These are phyloP conservation scores for Phymastichus coffea DNA, from an alignment of 1,140 invertebrate genomes.

Conservation along the genomic window DNA sequence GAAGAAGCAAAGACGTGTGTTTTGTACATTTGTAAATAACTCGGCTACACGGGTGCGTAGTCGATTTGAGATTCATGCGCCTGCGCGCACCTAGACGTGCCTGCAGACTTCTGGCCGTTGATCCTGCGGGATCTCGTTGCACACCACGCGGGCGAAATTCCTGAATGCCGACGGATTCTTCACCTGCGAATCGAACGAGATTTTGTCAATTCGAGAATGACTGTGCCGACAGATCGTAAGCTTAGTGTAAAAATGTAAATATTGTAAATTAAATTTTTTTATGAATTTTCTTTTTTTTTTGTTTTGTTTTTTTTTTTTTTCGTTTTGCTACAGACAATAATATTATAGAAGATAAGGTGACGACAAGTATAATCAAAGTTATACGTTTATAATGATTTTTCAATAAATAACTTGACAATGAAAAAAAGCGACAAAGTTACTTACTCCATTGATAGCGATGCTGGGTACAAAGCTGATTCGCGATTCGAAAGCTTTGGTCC, in stretches of 20 bases:
- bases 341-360: too few relatives aligned
- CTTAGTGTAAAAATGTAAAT: conserved; percentile 17
- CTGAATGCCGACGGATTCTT: not conserved
- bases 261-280: conserved; percentile 20
- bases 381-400: not conserved
- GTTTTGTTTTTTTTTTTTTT: too few relatives aligned
- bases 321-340: too few relatives aligned
- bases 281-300: not conserved
- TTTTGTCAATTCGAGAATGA: not conserved
- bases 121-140: not conserved
- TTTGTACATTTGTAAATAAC: too few relatives aligned
- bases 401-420: not conserved
- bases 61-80: too few relatives aligned
- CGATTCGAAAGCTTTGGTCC: conserved; percentile 56
- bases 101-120: not conserved
- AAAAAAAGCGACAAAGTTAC: conserved; percentile 24
- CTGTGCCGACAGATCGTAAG: too few relatives aligned
- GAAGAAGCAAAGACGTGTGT: too few relatives aligned
- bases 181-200: not conserved
- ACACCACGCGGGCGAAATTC: not conserved
- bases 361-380: too few relatives aligned
- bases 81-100: too few relatives aligned
- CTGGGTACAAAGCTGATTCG: conserved; percentile 64
- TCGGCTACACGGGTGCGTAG: too few relatives aligned
- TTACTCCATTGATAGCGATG: conserved; percentile 59